These are phyloP conservation scores for Bombus difficillimus DNA, from an alignment of 1,140 invertebrate species.

Conservation along the genomic window DNA sequence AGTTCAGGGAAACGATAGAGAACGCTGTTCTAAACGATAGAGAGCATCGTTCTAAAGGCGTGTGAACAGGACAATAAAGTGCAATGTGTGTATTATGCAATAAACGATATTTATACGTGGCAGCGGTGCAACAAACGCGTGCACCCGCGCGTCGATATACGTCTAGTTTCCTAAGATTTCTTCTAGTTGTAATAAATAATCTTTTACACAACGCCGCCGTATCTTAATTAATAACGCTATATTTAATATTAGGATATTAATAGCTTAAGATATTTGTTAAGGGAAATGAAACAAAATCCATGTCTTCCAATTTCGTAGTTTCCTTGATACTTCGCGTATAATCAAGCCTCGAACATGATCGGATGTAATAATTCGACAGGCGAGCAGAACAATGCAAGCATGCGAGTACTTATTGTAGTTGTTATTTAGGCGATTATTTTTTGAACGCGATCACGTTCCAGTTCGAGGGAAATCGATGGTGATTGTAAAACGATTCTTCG, in stretches of 20 bases:
- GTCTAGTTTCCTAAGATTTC: not conserved
- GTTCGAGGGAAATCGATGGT: not conserved
- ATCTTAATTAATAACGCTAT: not conserved
- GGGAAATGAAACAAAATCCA: conserved; percentile 72
- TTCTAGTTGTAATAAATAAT: not conserved
- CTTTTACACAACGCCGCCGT: conserved; percentile 30
- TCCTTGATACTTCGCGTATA: conserved; percentile 8
- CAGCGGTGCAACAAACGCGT: conserved; percentile 57
- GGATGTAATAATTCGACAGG: not conserved
- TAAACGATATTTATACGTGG: conserved; percentile 73
- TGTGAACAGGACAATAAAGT: conserved; percentile 70
- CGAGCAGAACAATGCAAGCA: not conserved
- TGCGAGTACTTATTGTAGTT: conserved; percentile 20
- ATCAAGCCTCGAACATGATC: not conserved
- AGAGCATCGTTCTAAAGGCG: conserved; percentile 19
- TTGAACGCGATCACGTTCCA: conserved; percentile 17
- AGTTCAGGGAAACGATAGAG: not conserved
- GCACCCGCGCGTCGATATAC: conserved; percentile 42
- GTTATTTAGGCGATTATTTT: conserved; percentile 46
- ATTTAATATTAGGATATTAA: not conserved
- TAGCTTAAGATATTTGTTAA: not conserved
- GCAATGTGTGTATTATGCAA: conserved; percentile 81
- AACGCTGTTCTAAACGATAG: too few species aligned
- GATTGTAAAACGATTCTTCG: not conserved
- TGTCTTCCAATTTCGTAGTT: conserved; percentile 76